Evolutionary conservation across 2,888 invertebrate genomes (phyloP).

Genomic region (Trissolcus brochymenae): DNA sequence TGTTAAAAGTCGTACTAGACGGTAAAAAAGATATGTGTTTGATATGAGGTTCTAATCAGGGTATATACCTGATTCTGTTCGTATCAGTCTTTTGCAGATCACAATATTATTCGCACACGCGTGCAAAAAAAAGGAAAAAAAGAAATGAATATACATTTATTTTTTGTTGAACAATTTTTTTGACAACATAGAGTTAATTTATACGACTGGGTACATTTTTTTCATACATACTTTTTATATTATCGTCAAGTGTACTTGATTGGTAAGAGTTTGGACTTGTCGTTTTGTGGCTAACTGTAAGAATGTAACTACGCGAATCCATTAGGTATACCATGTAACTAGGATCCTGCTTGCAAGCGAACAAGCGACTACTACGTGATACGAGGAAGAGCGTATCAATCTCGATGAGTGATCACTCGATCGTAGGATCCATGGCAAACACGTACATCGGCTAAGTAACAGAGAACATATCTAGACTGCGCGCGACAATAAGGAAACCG

Average conservation of each 20-base stretch:
- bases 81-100: too few relatives aligned
- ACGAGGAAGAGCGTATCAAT: constrained; percentile 46
- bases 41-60: too few relatives aligned
- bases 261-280: constrained; percentile 21
- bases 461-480: constrained; percentile 29
- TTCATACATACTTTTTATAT: not conserved
- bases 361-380: constrained; percentile 38
- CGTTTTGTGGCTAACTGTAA: constrained; percentile 44
- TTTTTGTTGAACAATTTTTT: too few relatives aligned
- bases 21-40: too few relatives aligned
- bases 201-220: too few relatives aligned
- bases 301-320: constrained; percentile 45
- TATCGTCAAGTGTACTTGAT: constrained; percentile 24
- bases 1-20: too few relatives aligned
- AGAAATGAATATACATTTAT: too few relatives aligned
- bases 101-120: too few relatives aligned
- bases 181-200: too few relatives aligned
- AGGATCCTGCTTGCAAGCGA: constrained; percentile 37
- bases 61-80: too few relatives aligned
- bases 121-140: too few relatives aligned
- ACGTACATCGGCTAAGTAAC: constrained; percentile 36
- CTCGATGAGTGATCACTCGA: constrained; percentile 48
- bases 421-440: constrained; percentile 45
- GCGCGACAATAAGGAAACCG: constrained; percentile 37
- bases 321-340: constrained; percentile 40